A percentile compares a stretch with the other conserved stretches of the same genome.
phyloP scores from a whole-genome alignment of 2,888 invertebrate species.

The Mythimna vitellina region DNA sequence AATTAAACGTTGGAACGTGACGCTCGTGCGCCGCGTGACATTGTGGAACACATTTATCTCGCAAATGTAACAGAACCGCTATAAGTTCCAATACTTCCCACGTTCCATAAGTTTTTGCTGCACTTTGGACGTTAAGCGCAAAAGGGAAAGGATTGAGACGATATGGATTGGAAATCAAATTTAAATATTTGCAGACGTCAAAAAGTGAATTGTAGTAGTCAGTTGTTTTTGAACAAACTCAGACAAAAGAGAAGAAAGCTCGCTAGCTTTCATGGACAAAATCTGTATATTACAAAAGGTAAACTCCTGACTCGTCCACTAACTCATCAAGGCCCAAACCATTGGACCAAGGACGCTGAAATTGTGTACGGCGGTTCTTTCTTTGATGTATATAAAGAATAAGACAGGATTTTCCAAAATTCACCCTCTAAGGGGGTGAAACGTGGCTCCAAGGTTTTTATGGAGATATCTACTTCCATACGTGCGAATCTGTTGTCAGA shows the following conservation, averaged over 20 bases:
- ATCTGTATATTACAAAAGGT: too few species aligned
- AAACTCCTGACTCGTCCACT: too few species aligned
- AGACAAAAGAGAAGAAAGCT: background rate
- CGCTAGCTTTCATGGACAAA: background rate
- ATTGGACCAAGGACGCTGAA: too few species aligned
- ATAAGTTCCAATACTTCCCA: conserved; percentile 49
- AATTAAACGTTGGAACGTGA: conserved; percentile 46
- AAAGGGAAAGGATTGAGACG: conserved; percentile 34
- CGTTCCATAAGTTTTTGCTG: conserved; percentile 40
- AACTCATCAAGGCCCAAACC: too few species aligned
- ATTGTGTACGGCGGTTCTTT: too few species aligned
- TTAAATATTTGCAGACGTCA: background rate
- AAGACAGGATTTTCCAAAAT: too few species aligned
- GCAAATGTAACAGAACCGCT: conserved; percentile 48
- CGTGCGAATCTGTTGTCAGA: too few species aligned
- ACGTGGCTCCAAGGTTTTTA: too few species aligned
- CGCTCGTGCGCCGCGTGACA: conserved; percentile 66
- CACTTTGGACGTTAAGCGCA: background rate
- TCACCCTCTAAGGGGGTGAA: too few species aligned
- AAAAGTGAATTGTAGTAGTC: too few species aligned
- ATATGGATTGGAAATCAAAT: background rate
- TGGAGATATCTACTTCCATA: too few species aligned
- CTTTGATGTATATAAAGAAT: too few species aligned
- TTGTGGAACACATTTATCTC: conserved; percentile 61
- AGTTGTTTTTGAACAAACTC: background rate